Evolutionary conservation across 2,113 vertebrate species (phyloP).

Genomic region (Brachirus orientalis): DNA sequence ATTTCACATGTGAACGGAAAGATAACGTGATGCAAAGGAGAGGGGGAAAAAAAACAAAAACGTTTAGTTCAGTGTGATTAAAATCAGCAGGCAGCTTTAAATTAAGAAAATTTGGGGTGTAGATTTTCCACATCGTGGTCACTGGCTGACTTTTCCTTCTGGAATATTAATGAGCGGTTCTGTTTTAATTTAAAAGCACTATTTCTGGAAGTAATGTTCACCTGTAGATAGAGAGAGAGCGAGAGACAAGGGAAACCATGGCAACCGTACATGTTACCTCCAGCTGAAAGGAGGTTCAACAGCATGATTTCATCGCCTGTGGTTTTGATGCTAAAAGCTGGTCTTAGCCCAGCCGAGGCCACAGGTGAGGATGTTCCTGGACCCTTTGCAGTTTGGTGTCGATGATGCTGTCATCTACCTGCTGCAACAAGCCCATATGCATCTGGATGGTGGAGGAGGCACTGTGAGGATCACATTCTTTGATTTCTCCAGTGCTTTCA

Average conservation of each 20-base stretch:
- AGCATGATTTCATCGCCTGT: constrained; percentile 3
- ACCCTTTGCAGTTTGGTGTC: no score
- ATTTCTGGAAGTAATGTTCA: not conserved
- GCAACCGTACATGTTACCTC: constrained; percentile 7
- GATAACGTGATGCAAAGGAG: constrained; percentile 24
- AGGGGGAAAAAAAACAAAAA: not conserved
- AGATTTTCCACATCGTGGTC: not conserved
- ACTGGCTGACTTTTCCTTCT: not conserved
- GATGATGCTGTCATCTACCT: no score
- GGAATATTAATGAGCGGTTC: not conserved
- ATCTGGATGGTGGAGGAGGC: no score
- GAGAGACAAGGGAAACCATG: constrained; percentile 30
- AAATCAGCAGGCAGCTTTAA: constrained; percentile 12
- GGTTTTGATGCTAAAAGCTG: not conserved
- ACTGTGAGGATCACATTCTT: no score
- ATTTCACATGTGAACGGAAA: constrained; percentile 56
- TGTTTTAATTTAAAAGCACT: not conserved
- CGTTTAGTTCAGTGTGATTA: constrained; percentile 35
- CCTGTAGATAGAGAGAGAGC: constrained; percentile 5
- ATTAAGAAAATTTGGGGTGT: not conserved
- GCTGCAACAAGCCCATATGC: no score
- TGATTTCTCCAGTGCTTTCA: no score
- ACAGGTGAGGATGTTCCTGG: no score
- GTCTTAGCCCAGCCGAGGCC: no score
- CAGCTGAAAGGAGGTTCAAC: constrained; percentile 6